Percentiles rank a stretch among this genome's conserved stretches.
Evolutionary conservation across 2,888 invertebrate species (phyloP).

Genomic region (Catocala nupta): DNA sequence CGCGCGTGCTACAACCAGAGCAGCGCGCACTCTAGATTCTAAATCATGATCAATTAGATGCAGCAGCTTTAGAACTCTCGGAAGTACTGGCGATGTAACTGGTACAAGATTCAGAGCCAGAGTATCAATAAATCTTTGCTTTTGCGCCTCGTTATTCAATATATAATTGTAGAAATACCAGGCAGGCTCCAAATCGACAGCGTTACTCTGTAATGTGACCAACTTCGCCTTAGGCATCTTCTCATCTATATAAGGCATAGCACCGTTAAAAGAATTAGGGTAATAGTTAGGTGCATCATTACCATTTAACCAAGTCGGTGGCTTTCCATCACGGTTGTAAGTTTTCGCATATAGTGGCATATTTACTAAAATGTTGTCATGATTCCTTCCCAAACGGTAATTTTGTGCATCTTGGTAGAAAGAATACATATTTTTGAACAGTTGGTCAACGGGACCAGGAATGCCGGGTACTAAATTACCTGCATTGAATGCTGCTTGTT

Average conservation of each 20-base stretch:
- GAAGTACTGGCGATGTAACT: too few species aligned
- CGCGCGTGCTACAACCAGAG: too few species aligned
- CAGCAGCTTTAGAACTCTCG: too few species aligned
- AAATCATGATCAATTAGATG: too few species aligned
- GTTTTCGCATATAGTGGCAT: slow-evolving; percentile 46
- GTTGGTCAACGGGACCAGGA: slow-evolving; percentile 81
- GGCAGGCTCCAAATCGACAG: slow-evolving; percentile 84
- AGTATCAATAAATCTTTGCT: background rate
- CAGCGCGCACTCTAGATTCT: too few species aligned
- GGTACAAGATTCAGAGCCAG: too few species aligned
- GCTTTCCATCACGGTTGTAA: slow-evolving; percentile 52
- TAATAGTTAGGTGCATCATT: slow-evolving; percentile 55
- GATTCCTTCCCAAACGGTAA: slow-evolving; percentile 56
- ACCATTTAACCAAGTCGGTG: slow-evolving; percentile 51
- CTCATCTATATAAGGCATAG: slow-evolving; percentile 51
- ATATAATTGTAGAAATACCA: slow-evolving; percentile 89
- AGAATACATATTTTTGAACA: slow-evolving; percentile 80
- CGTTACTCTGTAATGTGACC: slow-evolving; percentile 36
- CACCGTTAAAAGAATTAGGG: slow-evolving; percentile 34
- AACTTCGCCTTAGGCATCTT: slow-evolving; percentile 35
- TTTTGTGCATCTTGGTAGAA: slow-evolving; percentile 86
- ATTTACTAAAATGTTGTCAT: slow-evolving; percentile 53
- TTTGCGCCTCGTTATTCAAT: slow-evolving; percentile 82
- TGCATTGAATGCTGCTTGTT: slow-evolving; percentile 81
- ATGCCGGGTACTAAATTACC: slow-evolving; percentile 71